Evolutionary conservation across 2,888 invertebrate species (phyloP).

Genomic region (Pemphredon lugubris): DNA sequence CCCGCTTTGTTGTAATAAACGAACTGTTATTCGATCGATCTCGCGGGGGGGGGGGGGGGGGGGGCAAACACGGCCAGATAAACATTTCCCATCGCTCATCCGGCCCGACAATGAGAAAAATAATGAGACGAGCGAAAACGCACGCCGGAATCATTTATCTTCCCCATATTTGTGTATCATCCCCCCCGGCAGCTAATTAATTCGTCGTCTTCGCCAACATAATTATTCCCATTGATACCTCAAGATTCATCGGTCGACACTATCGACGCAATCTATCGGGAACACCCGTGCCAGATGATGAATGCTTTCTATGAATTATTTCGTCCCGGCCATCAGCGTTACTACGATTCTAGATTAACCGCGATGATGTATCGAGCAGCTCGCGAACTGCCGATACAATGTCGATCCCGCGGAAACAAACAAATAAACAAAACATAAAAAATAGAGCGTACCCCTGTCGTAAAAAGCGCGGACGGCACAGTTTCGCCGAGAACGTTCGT

Average conservation of each 20-base stretch:
- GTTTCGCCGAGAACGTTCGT: constrained; percentile 2
- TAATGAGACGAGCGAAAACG: no score
- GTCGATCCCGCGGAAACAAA: constrained; percentile 19
- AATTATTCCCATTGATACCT: constrained; percentile 25
- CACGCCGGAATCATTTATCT: no score
- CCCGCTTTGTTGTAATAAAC: no score
- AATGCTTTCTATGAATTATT: constrained; percentile 32
- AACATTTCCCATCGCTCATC: no score
- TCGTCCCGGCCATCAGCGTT: neutral
- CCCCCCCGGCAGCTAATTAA: constrained; percentile 27
- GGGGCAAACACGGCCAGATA: no score
- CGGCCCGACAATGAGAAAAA: no score
- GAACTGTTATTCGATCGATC: no score
- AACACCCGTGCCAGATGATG: constrained; percentile 12
- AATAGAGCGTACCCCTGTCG: no score
- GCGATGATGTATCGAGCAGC: constrained; percentile 22
- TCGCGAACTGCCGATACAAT: neutral
- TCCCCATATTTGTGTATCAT: constrained; percentile 7
- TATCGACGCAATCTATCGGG: constrained; percentile 29
- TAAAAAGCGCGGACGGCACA: no score
- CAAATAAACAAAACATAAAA: no score
- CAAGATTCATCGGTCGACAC: constrained; percentile 6
- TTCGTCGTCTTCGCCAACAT: constrained; percentile 5
- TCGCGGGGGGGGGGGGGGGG: no score
- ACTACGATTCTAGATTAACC: neutral